Percentiles rank a stretch among this genome's conserved stretches.
These are phyloP conservation scores for Sarcophaga rosellei DNA, from an alignment of 2,888 invertebrate genomes.

Conservation along the genomic window DNA sequence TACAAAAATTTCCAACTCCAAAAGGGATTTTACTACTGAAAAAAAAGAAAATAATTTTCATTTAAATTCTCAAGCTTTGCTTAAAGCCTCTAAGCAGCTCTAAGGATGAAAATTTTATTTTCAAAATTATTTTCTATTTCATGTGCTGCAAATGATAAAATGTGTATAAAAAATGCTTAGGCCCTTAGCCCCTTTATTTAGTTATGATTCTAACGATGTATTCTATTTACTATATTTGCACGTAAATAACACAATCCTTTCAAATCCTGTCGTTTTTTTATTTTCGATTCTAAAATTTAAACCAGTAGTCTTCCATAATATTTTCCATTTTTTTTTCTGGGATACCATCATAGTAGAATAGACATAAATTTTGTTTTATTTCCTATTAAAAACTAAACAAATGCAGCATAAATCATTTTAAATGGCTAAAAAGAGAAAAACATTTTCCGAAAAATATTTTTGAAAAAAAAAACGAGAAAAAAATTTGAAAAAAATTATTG, in stretches of 20 bases:
- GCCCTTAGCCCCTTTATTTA: too few species aligned
- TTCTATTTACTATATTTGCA: not conserved
- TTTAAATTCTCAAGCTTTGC: too few species aligned
- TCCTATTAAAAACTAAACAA: conserved; percentile 68
- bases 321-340: not conserved
- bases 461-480: not conserved
- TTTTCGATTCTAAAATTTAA: not conserved
- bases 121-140: too few species aligned
- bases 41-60: too few species aligned
- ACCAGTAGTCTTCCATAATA: not conserved
- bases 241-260: not conserved
- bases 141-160: too few species aligned
- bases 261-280: not conserved
- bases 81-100: too few species aligned
- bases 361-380: conserved; percentile 65
- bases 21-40: too few species aligned
- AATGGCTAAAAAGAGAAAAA: conserved; percentile 13
- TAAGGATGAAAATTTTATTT: too few species aligned
- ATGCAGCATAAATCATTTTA: conserved; percentile 66
- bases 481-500: conserved; percentile 34
- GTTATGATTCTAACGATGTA: not conserved
- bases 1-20: too few species aligned
- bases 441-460: not conserved
- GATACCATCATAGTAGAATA: conserved; percentile 44
- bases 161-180: too few species aligned